These are phyloP conservation scores for Oscheius myriophilus DNA, from an alignment of 2,888 invertebrate species.

Conservation along the genomic window DNA sequence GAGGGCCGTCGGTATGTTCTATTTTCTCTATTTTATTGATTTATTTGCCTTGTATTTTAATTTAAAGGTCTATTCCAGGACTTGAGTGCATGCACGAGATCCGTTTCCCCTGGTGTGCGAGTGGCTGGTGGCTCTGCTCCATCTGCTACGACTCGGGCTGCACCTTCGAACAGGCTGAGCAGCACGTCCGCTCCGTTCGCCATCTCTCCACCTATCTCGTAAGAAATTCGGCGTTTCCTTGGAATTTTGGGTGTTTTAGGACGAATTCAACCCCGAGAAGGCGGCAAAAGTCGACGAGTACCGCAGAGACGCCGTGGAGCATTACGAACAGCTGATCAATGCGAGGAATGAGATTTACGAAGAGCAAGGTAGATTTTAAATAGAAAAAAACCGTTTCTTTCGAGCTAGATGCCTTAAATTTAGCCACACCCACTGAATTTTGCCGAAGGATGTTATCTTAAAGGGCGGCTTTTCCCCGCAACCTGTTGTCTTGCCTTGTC, in stretches of 20 bases:
- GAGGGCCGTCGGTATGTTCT: constrained; percentile 18
- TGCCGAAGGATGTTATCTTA: too few relatives aligned
- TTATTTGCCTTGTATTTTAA: not conserved
- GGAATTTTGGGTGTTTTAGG: constrained; percentile 3
- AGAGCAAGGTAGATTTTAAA: constrained; percentile 6
- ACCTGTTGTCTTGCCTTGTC: too few relatives aligned
- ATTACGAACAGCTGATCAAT: constrained; percentile 20
- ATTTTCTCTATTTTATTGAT: not conserved
- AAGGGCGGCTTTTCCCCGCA: too few relatives aligned
- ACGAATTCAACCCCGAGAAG: constrained; percentile 27
- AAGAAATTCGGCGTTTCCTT: not conserved
- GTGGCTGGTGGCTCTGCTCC: constrained; percentile 49
- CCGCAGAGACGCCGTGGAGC: constrained; percentile 4
- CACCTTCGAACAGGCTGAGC: constrained; percentile 42
- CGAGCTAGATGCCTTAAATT: too few relatives aligned
- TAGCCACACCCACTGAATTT: too few relatives aligned
- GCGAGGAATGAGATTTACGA: constrained; percentile 14
- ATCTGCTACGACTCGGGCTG: constrained; percentile 46
- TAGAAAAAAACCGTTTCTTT: too few relatives aligned
- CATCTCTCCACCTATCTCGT: constrained; percentile 47
- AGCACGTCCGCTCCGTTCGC: constrained; percentile 38
- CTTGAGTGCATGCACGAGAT: constrained; percentile 42
- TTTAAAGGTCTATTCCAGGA: constrained; percentile 30
- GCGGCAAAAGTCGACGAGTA: constrained; percentile 4
- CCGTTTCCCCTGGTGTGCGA: constrained; percentile 22